phyloP scores from a whole-genome alignment of 30 jellyfish, hydroid and myxozoan species.

The Aurelia sp. region DNA sequence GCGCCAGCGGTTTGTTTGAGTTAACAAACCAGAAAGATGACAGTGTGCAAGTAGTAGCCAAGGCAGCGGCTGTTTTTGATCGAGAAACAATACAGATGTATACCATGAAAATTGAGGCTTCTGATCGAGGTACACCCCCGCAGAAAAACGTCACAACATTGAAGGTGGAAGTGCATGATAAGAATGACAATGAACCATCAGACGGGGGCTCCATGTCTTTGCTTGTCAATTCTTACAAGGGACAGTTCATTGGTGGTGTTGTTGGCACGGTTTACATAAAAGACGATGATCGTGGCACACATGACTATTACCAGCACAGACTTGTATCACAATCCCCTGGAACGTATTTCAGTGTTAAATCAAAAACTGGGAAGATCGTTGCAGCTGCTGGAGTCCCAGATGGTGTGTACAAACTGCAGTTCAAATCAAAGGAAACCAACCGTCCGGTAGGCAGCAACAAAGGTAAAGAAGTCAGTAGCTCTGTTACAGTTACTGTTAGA shows the following conservation, averaged over 20 bases:
- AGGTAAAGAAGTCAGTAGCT: conserved; percentile 74
- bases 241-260: conserved; percentile 87
- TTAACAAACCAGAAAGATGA: conserved; percentile 28
- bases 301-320: conserved; percentile 69
- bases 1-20: conserved; percentile 58
- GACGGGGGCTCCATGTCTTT: conserved; percentile 85
- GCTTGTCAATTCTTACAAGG: conserved; percentile 78
- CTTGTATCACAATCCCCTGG: conserved; percentile 76
- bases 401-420: conserved; percentile 73
- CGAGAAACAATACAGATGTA: conserved; percentile 80
- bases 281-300: conserved; percentile 82
- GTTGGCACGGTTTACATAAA: conserved; percentile 87
- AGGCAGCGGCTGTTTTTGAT: conserved; percentile 78
- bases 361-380: conserved; percentile 65
- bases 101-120: conserved; percentile 68
- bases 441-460: conserved; percentile 55
- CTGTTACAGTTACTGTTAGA: conserved; percentile 77
- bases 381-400: conserved; percentile 75
- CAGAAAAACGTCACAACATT: conserved; percentile 71
- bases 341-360: conserved; percentile 61
- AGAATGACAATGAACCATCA: conserved; percentile 82
- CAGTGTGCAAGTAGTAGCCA: conserved; percentile 68
- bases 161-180: conserved; percentile 84
- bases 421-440: conserved; percentile 83
- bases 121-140: conserved; percentile 88